phyloP scores from a whole-genome alignment of 2,797 vertebrate genomes.

The Mallotus villosus region DNA sequence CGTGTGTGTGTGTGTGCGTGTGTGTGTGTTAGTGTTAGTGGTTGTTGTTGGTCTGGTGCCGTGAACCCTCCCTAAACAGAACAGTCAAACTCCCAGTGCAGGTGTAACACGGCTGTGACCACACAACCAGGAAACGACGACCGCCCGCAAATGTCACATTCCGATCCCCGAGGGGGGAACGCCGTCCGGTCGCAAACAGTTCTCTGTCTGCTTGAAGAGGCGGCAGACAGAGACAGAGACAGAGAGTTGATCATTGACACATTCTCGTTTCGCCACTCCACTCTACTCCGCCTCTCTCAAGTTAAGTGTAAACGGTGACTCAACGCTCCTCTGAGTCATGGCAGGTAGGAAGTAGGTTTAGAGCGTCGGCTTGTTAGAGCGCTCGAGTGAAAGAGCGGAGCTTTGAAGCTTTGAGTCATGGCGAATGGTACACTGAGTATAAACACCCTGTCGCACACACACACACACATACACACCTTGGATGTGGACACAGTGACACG shows the following conservation, averaged over 20 bases:
- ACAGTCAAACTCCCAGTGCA: background rate
- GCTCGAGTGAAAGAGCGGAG: too few relatives aligned
- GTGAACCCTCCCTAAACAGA: background rate
- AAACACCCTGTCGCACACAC: background rate
- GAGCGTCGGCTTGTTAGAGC: background rate
- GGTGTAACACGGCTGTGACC: background rate
- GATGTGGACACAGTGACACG: constrained; percentile 22
- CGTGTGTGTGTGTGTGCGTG: too few relatives aligned
- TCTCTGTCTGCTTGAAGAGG: constrained; percentile 22
- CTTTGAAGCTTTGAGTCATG: too few relatives aligned
- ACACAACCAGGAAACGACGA: background rate
- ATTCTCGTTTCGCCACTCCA: constrained; percentile 26
- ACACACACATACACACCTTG: constrained; percentile 10
- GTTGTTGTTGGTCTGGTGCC: background rate
- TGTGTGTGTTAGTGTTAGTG: background rate
- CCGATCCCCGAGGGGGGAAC: background rate
- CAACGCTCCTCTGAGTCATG: background rate
- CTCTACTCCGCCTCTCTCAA: constrained; percentile 43
- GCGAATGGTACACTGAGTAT: background rate
- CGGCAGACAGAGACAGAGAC: constrained; percentile 4
- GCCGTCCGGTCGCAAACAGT: constrained; percentile 7
- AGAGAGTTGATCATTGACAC: constrained; percentile 65
- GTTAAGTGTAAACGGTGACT: constrained; percentile 25
- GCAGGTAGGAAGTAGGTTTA: background rate
- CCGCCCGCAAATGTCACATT: background rate